Base-by-base conservation (phyloP, 2,888 invertebrate genomes). In the Hydrotaea cyrtoneurina region DNA sequence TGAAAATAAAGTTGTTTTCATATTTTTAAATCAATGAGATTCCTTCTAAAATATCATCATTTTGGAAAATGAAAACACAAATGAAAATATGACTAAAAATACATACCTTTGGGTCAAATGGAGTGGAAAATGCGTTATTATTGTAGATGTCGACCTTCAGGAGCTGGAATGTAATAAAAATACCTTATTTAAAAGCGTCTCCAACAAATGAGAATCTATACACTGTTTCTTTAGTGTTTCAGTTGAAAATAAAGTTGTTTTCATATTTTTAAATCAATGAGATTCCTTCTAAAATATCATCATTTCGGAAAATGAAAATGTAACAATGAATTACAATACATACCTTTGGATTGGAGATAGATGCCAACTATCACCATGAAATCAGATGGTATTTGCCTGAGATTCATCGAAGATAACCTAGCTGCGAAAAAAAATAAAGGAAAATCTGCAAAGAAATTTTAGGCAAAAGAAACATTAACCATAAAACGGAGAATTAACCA, bases 281-380 rank as follows among this genome's bases (percentile, higher is more conserved):
- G 88, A 87, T 87, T 87, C 87, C 86, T 85, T 79, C 86, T 74
- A 85, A 81, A 72, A 50, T 79, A 80, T 87, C 86, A 87, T 85
- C 83, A 86, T 8, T 59, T 31, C 5, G 21, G 50, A 17, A 19
- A 26, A 46, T 46, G 31, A 4, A 2, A 31, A 59, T 10, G 69
- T 31, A 21, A 19, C 39, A 53, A 21, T 59, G 57, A 15, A 46
- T 31, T n/a, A n/a, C n/a, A 19, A n/a, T 15, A 57, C 53, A n/a
- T 80, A 69, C 26, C 78, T 78, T 77, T 57, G n/a, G n/a, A 75
- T 75, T 4, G 19, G 13, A 39, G 43, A 36, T 57, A 4, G 0
- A 19, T n/a, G 39, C 21, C n/a, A 5, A 2, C 26, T 5, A 23
- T 26, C 36, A 36, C 36, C 36, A 36, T 36, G 7, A 17, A 31